Evolutionary conservation across 2,888 invertebrate genomes (phyloP), one percentile per base, ranked within the genome.

Genomic region (Chrysolina oricalcia): DNA sequence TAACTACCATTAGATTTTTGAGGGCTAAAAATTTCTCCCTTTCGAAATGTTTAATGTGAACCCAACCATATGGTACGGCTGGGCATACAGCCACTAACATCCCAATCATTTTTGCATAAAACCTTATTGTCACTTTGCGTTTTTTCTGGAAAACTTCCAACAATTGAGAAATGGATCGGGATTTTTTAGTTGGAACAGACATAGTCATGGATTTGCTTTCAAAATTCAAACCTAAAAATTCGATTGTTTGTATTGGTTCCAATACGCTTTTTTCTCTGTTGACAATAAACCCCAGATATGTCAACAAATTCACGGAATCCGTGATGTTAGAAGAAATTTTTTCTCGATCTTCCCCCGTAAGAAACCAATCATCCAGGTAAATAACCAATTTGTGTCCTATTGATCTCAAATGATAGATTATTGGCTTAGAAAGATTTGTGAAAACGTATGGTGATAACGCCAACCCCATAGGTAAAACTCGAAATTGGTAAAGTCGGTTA

Each of bases 61-160:
- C 15, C 67, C 74, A 71, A 8, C 62, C 67, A 27, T 67, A 75
- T 53, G 40, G 72, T 17, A 64, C 48, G 4, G 76, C 70, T 13
- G 73, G 73, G 35, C 66, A 70, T 35, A 64, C 48, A 19, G 76
- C 40, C 27, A 73, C 65, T 17, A 76, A 53, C 4, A n/a, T 48
- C 8, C 5, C 48, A n/a, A 48, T 48, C 15, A 48, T 15, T 48
- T n/a, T 48, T n/a, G 48, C 17, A 48, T n/a, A 48, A 48, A n/a
- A 5, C 8, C n/a, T 48, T 17, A 48, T 48, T 8, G 15, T 48
- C n/a, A 48, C 17, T n/a, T 9, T 6, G 48, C 8, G 9, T 17
- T 17, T 48, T 48, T 17, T 48, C 15, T 48, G n/a, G n/a, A 17
- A 48, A n/a, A n/a, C 17, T 48, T 48, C n/a, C 48, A 48, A 15